Base-by-base conservation (phyloP, 2,113 vertebrate species). In the Raja brachyura region DNA sequence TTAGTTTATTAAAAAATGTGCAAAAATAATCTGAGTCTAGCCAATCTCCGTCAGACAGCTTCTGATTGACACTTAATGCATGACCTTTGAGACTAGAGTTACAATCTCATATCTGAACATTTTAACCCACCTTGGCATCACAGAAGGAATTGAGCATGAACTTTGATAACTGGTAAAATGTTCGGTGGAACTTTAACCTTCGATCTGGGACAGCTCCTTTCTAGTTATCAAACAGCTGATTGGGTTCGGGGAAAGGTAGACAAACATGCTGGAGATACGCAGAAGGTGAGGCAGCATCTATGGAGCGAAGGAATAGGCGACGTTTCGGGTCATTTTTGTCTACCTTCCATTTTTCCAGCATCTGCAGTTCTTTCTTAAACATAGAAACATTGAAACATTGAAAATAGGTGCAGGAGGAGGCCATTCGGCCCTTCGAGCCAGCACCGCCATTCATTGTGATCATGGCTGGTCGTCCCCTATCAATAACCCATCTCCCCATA, bases 121-220 rank as follows among this genome's bases (percentile, higher is more conserved):
- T 33, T 92, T 20, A 73, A 70, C 86, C 39, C 63, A 90, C 5
- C 63, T 4, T 11, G 16, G 31, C 68, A 70, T 25, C 28, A 54
- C 20, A 73, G 28, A 48, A 18, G n/a, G 6, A 73, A 54, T 22
- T 11, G 39, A 74, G 54, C 39, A 54, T 33, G 90, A 74, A 74
- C 90, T 54, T 92, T 73, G 90, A 28, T 68, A 73, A 73, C 66
- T 14, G 10, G 70, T 92, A 74, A 92, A 92, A 73, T 48, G 9
- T 92, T 0, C 10, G 10, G 59, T 92, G 39, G 66, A 33, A 92
- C 90, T 92, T 92, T 92, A 92, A 68, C 39, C 90, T 70, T 9
- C 33, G 0, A 25, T 48, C 39, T 18, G 73, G 22, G 39, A 31
- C 25, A 92, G 48, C 61, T 22, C 39, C 10, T 54, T 73, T 33